Evolutionary conservation across 2,797 vertebrate genomes (phyloP).

Genomic region (Spinibarbus caldwelli): DNA sequence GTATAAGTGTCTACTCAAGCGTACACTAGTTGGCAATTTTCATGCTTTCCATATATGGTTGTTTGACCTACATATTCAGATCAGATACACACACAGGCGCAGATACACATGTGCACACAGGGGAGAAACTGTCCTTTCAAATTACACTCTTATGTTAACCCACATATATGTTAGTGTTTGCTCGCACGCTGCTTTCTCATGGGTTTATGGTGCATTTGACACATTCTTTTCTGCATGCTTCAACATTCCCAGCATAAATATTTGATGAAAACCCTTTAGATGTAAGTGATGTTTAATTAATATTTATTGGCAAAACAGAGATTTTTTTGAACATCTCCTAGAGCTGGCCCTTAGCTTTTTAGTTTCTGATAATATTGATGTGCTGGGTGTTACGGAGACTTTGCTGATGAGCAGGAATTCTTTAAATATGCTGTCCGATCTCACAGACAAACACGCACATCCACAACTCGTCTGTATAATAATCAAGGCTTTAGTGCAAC

Average conservation of each 20-base stretch:
- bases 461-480: conserved; percentile 47
- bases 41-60: conserved; percentile 49
- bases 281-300: conserved; percentile 61
- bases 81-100: conserved; percentile 42
- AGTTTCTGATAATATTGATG: conserved; percentile 54
- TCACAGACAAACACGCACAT: conserved; percentile 43
- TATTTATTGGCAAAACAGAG: conserved; percentile 58
- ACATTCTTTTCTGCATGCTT: conserved; percentile 31
- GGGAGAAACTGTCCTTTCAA: conserved; percentile 48
- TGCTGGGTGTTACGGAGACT: conserved; percentile 44
- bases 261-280: conserved; percentile 55
- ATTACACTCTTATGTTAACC: conserved; percentile 60
- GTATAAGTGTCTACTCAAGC: conserved; percentile 40
- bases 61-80: conserved; percentile 55
- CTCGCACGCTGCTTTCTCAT: conserved; percentile 39
- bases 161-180: conserved; percentile 20
- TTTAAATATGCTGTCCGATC: conserved; percentile 50
- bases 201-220: conserved; percentile 46
- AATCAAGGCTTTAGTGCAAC: conserved; percentile 42
- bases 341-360: conserved; percentile 30
- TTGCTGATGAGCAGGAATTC: conserved; percentile 43
- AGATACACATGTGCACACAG: conserved; percentile 31
- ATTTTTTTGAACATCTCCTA: conserved; percentile 42
- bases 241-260: conserved; percentile 45
- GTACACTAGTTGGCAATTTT: conserved; percentile 43